Conservation (phyloP, 2,888 invertebrate species). For the Rhagophthalmus giganteus region DNA sequence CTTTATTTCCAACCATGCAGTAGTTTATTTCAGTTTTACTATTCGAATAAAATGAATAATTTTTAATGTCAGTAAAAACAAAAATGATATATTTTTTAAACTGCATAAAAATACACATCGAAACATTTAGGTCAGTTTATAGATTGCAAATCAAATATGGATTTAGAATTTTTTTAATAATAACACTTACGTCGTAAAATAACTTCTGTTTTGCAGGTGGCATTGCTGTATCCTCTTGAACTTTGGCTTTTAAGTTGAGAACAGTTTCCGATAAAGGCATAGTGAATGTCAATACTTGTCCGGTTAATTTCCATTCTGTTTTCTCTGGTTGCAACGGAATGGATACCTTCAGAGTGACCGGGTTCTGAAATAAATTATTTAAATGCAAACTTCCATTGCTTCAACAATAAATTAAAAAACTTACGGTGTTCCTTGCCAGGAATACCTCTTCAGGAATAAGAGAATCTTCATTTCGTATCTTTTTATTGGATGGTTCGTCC, state of each 20-base stretch:
- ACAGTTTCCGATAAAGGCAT: slow-evolving; percentile 78
- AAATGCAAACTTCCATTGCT: background rate
- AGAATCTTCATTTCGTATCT: slow-evolving; percentile 88
- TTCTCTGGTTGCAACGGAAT: slow-evolving; percentile 87
- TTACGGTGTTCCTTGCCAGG: slow-evolving; percentile 67
- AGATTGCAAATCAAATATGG: too few species aligned
- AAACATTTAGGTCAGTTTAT: too few species aligned
- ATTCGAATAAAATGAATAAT: too few species aligned
- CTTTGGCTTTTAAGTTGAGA: slow-evolving; percentile 83
- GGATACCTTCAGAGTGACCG: slow-evolving; percentile 79
- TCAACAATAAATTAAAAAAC: slow-evolving; percentile 16
- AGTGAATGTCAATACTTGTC: slow-evolving; percentile 80
- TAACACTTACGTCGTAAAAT: slow-evolving; percentile 76
- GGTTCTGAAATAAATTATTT: slow-evolving; percentile 58
- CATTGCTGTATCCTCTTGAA: slow-evolving; percentile 86
- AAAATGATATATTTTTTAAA: too few species aligned
- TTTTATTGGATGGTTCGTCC: slow-evolving; percentile 87
- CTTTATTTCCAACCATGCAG: too few species aligned
- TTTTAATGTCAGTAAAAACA: too few species aligned
- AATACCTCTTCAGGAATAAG: slow-evolving; percentile 88
- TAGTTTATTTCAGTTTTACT: too few species aligned
- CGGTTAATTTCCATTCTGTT: slow-evolving; percentile 92
- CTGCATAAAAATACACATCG: too few species aligned
- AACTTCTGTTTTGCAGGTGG: slow-evolving; percentile 97
- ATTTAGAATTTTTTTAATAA: background rate